A percentile compares a stretch with the other conserved stretches of the same genome.
Evolutionary conservation across 2,888 invertebrate species (phyloP).

Genomic region (Hoplodrina ambigua): DNA sequence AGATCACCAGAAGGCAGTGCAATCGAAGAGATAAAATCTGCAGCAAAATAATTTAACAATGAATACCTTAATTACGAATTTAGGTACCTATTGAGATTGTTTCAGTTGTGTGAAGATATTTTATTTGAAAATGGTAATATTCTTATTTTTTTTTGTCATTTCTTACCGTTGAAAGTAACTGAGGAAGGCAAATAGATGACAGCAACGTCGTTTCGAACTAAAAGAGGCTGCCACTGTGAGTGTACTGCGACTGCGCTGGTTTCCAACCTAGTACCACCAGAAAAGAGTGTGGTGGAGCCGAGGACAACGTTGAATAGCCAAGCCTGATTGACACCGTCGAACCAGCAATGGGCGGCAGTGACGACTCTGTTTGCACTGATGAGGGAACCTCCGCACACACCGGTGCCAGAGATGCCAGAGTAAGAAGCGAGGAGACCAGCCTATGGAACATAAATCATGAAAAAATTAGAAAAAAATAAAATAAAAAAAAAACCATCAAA

Average conservation of each 20-base stretch:
- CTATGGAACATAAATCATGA: conserved; percentile 26
- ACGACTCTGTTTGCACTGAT: conserved; percentile 66
- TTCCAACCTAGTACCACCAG: conserved; percentile 71
- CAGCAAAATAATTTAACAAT: conserved; percentile 38
- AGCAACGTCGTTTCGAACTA: conserved; percentile 74
- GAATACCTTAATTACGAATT: too few species aligned
- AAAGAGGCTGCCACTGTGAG: conserved; percentile 69
- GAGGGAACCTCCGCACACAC: conserved; percentile 77
- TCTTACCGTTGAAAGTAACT: conserved; percentile 68
- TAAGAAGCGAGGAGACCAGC: conserved; percentile 58
- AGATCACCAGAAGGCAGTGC: conserved; percentile 68
- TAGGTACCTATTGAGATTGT: too few species aligned
- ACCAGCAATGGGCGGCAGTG: conserved; percentile 83
- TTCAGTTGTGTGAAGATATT: too few species aligned
- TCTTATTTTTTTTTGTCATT: background rate
- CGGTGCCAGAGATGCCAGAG: conserved; percentile 49
- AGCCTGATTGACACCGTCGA: conserved; percentile 75
- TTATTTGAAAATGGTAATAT: too few species aligned
- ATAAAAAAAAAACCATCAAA: too few species aligned
- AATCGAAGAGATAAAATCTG: conserved; percentile 68
- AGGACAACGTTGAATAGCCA: conserved; percentile 74
- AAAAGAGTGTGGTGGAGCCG: conserved; percentile 71
- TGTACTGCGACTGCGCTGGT: conserved; percentile 70
- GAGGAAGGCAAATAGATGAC: conserved; percentile 68
- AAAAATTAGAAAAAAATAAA: background rate